Evolutionary conservation across 2,113 vertebrate genomes (phyloP), one percentile per base, ranked within the genome.

Genomic region (Platysternon megacephalum): DNA sequence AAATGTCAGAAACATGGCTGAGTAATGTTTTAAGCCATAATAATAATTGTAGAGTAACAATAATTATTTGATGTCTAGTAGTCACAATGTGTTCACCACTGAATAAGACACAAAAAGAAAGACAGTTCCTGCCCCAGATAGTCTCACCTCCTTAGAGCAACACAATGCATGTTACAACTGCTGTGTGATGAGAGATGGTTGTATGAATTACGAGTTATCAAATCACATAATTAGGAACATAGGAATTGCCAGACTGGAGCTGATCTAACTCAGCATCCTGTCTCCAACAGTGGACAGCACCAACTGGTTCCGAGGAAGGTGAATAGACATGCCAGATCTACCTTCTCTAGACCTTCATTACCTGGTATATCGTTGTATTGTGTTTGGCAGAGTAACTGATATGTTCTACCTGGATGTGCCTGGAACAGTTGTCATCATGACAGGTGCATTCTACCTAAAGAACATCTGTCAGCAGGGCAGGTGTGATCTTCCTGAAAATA

Each of bases 371-470:
- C 61, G 46, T 61, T 0, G 6, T 1, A 52, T 8, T 65, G 22
- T 4, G 39, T 87, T 56, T 35, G 4, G 14, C 16, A 65, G 78
- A 14, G 72, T 49, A 92, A 61, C n/a, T 81, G 80, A 24, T 42
- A 1, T 0, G 0, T 44, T 76, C 46, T 32, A 79, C 61, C 81
- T 29, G 32, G 87, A 61, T 44, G 22, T 28, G 24, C 24, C 74
- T 44, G 22, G 12, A 42, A 28, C 22, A 14, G 22, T 8, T 28
- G 24, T 42, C 39, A 46, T 44, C 74, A 46, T 14, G 22, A 12
- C 42, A 28, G 42, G 42, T 76, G 42, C 22, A 12, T 76, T 76
- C 74, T 46, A 11, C 74, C 42, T 42, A 26, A 24, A 55, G 53
- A 22, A 42, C n/a, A 42, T 74, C 8, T 76, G 74, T 76, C 24